Percentiles rank a stretch among this genome's conserved stretches.
These are phyloP conservation scores for Corythornis vintsioides DNA, from an alignment of 2,113 vertebrate genomes.

Conservation along the genomic window DNA sequence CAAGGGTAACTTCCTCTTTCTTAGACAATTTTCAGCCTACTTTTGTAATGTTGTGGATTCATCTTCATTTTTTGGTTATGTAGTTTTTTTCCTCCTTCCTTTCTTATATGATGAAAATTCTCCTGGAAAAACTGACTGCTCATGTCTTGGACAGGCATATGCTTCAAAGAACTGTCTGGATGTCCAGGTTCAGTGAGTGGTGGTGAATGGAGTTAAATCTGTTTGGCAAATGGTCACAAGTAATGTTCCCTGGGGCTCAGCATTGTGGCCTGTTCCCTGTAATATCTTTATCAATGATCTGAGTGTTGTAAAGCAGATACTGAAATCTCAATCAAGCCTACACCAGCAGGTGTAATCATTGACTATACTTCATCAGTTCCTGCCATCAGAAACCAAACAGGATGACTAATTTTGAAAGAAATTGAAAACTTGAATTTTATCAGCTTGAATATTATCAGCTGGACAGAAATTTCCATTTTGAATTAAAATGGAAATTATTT, in stretches of 20 bases:
- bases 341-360: not conserved
- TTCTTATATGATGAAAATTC: not conserved
- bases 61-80: not conserved
- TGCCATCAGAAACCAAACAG: not conserved
- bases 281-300: not conserved
- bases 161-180: not conserved
- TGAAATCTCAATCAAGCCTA: not conserved
- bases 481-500: slow-evolving; percentile 29
- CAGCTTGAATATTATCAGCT: slow-evolving; percentile 32
- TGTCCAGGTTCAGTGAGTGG: not conserved
- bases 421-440: not conserved
- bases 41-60: not conserved
- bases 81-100: not conserved
- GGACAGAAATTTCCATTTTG: not conserved
- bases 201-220: not conserved
- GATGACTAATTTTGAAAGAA: slow-evolving; percentile 3
- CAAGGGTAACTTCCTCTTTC: not conserved
- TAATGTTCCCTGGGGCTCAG: not conserved
- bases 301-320: not conserved
- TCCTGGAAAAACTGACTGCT: not conserved
- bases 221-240: not conserved
- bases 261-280: no score
- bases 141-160: no score
- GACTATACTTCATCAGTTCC: not conserved
- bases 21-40: not conserved